These are phyloP conservation scores for Muricea muricata DNA, from an alignment of 92 coral and sea anemone genomes.

Conservation along the genomic window DNA sequence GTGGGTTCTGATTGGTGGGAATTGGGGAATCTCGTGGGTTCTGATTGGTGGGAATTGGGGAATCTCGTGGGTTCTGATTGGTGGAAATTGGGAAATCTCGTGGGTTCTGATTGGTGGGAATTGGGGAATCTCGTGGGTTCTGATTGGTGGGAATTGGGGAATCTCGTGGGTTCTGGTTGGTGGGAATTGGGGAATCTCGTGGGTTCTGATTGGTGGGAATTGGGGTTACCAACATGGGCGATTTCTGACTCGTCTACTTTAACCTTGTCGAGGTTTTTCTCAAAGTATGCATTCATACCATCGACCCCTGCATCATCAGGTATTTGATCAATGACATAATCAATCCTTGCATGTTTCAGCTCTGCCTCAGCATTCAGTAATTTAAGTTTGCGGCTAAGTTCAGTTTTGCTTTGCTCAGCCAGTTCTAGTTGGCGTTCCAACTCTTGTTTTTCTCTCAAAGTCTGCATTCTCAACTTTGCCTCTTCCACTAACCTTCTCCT, in stretches of 20 bases:
- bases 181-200: too few relatives aligned
- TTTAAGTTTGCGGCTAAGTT: conserved; percentile 54
- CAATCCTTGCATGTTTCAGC: conserved; percentile 53
- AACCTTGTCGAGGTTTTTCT: too few relatives aligned
- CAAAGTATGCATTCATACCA: conserved; percentile 38
- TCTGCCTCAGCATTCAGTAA: conserved; percentile 59
- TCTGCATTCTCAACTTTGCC: conserved; percentile 57
- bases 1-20: not conserved
- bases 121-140: too few relatives aligned
- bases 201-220: too few relatives aligned
- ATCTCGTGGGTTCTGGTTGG: too few relatives aligned
- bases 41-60: too few relatives aligned
- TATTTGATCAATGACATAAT: conserved; percentile 45
- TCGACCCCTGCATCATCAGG: not conserved
- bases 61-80: too few relatives aligned
- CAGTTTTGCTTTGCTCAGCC: conserved; percentile 58
- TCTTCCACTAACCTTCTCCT: conserved; percentile 53
- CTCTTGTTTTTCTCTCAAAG: conserved; percentile 63
- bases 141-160: too few relatives aligned
- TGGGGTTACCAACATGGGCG: not conserved
- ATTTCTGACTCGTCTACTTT: not conserved
- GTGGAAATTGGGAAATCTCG: too few relatives aligned
- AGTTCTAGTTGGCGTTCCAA: too few relatives aligned
- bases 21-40: too few relatives aligned
- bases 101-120: too few relatives aligned